Percentiles rank a stretch among this genome's conserved stretches.
Evolutionary conservation across 2,113 vertebrate genomes (phyloP).

Genomic region (Marmota monax): DNA sequence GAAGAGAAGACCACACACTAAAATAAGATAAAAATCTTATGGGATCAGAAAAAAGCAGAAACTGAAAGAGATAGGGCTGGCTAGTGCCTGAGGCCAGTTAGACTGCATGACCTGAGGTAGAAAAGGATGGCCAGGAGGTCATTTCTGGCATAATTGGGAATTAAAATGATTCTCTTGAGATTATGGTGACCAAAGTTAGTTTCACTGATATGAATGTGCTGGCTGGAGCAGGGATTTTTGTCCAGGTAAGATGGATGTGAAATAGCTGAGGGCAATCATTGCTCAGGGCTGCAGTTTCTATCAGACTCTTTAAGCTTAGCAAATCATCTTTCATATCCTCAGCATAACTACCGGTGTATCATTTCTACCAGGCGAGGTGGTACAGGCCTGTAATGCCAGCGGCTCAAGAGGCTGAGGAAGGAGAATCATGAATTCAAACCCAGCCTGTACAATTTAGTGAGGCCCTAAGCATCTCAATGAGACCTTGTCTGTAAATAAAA

Average conservation of each 20-base stretch:
- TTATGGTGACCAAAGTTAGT: neutral
- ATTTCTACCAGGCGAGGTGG: neutral
- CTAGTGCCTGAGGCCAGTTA: neutral
- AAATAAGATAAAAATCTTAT: neutral
- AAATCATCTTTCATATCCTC: neutral
- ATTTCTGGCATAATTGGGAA: neutral
- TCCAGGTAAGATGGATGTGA: neutral
- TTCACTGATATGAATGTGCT: neutral
- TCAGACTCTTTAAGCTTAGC: neutral
- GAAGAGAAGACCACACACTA: neutral
- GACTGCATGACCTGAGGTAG: neutral
- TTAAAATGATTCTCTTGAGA: neutral
- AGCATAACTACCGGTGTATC: rapidly evolving
- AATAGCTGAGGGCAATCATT: neutral
- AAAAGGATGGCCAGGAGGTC: neutral
- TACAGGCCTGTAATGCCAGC: too few species aligned
- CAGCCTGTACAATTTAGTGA: too few species aligned
- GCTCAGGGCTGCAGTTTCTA: neutral
- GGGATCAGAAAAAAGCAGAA: slow-evolving; percentile 18
- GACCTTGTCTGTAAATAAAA: too few species aligned
- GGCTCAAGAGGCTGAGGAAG: too few species aligned
- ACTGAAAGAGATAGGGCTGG: neutral
- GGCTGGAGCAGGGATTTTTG: neutral
- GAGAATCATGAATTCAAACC: too few species aligned
- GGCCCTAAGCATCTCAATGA: too few species aligned